phyloP scores from a whole-genome alignment of 2,797 vertebrate genomes.

The Sylvia borin region DNA sequence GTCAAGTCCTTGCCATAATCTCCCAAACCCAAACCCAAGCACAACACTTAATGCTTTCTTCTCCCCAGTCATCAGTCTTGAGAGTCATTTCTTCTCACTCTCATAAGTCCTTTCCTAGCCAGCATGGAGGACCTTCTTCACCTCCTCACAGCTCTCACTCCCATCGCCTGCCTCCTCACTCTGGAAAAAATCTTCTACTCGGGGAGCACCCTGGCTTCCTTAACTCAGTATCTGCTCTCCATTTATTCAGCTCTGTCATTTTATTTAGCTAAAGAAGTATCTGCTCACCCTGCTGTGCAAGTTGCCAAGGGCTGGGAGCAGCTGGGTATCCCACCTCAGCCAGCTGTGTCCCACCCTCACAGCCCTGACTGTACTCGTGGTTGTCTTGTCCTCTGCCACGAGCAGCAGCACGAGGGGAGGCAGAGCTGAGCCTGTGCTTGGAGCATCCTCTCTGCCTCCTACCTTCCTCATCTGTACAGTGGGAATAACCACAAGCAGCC shows the following conservation, averaged over 20 bases:
- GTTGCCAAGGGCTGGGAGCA: neutral
- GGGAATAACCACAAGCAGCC: neutral
- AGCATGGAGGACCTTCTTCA: neutral
- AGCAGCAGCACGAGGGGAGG: fast-evolving
- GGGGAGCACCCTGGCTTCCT: neutral
- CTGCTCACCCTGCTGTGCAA: fast-evolving
- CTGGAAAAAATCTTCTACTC: neutral
- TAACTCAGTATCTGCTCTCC: neutral
- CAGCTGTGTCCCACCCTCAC: neutral
- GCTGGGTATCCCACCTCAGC: neutral
- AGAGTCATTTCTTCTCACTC: neutral
- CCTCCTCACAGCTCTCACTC: neutral
- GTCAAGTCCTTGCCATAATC: neutral
- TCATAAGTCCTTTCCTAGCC: neutral
- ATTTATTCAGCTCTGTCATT: neutral
- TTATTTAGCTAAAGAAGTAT: neutral
- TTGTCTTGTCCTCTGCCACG: neutral
- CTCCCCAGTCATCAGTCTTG: neutral
- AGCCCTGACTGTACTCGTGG: fast-evolving
- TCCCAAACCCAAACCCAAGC: neutral
- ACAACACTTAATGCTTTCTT: neutral
- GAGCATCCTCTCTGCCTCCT: neutral
- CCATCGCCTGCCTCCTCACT: fast-evolving
- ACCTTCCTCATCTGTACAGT: fast-evolving
- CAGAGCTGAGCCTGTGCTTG: neutral